phyloP scores from a whole-genome alignment of 1,140 invertebrate genomes.

The Ladona fulva region DNA sequence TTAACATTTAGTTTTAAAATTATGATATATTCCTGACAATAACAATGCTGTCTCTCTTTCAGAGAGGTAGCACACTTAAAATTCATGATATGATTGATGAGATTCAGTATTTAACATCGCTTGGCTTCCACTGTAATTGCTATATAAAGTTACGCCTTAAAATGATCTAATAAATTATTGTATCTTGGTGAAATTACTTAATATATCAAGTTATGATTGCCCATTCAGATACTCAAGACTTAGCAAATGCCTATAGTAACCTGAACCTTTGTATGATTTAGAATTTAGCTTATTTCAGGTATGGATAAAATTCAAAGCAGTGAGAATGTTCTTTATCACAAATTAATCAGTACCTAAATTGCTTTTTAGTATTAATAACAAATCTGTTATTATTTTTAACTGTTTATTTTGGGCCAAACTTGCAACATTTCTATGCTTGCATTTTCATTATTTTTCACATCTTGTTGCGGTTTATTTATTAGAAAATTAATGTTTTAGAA shows the following conservation, averaged over 20 bases:
- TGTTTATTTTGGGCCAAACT: not conserved
- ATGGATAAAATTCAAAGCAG: too few species aligned
- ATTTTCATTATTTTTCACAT: not conserved
- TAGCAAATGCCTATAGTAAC: too few species aligned
- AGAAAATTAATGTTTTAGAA: not conserved
- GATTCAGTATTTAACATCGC: not conserved
- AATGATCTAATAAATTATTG: too few species aligned
- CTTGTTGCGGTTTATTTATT: slow-evolving; percentile 6
- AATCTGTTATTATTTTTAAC: too few species aligned
- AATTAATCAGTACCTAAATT: not conserved
- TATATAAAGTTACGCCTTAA: not conserved
- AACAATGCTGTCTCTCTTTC: not conserved
- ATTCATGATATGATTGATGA: not conserved
- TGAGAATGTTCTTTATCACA: too few species aligned
- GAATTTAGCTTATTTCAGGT: too few species aligned
- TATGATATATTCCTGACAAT: not conserved
- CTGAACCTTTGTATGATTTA: too few species aligned
- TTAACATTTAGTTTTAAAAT: not conserved
- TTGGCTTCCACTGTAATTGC: not conserved
- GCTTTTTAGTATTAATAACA: not conserved
- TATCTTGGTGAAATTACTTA: too few species aligned
- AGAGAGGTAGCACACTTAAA: not conserved
- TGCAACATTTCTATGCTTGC: not conserved
- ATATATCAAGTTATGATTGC: too few species aligned
- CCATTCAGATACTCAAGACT: too few species aligned